A percentile compares a stretch with the other conserved stretches of the same genome.
phyloP scores from a whole-genome alignment of 2,113 vertebrate species.

The Mustela nigripes region DNA sequence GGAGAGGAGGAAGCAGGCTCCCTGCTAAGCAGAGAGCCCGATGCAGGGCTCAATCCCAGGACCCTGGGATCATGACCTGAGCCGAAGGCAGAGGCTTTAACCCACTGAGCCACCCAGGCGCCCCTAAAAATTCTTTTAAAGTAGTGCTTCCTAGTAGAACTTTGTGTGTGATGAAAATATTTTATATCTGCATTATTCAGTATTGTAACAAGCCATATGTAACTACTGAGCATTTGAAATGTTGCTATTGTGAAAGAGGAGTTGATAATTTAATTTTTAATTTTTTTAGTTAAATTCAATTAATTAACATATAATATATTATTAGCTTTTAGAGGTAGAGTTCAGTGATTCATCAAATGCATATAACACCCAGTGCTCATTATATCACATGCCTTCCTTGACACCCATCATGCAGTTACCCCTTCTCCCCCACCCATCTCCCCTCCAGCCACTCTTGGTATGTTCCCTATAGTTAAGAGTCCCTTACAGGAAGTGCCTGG shows the following conservation, averaged over 20 bases:
- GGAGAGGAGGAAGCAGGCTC: too few relatives aligned
- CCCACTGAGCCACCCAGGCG: too few relatives aligned
- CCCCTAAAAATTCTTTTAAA: conserved; percentile 6
- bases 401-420: not conserved
- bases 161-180: not conserved
- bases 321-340: not conserved
- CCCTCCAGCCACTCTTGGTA: not conserved
- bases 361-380: not conserved
- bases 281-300: not conserved
- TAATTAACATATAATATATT: not conserved
- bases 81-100: too few relatives aligned
- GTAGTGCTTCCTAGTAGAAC: not conserved
- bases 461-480: not conserved
- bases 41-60: too few relatives aligned
- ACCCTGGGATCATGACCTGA: too few relatives aligned
- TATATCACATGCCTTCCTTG: not conserved
- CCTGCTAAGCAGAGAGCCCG: too few relatives aligned
- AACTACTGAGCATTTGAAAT: not conserved
- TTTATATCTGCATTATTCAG: not conserved
- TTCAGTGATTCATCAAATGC: not conserved
- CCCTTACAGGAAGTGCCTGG: not conserved
- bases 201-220: not conserved
- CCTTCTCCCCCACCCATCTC: too few relatives aligned
- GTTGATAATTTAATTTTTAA: not conserved
- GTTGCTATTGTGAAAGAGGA: not conserved